These are phyloP conservation scores for Caenorhabditis sp. DNA, from an alignment of 2,888 invertebrate species.

Conservation along the genomic window DNA sequence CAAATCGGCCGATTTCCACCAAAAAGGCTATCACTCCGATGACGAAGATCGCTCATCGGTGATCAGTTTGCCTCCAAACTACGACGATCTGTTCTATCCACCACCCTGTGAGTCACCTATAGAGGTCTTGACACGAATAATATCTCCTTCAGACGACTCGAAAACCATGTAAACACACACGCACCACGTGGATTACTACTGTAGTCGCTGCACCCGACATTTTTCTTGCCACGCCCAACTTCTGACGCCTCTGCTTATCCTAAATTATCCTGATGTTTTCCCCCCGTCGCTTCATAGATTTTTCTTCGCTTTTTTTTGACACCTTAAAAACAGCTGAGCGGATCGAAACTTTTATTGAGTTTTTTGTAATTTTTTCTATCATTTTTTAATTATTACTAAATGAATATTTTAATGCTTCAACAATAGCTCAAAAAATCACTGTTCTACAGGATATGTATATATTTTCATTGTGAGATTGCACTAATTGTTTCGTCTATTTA, in stretches of 20 bases:
- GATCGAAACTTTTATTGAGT: not conserved
- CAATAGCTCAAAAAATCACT: no score
- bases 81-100: slow-evolving; percentile 5
- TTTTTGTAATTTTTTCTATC: no score
- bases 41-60: slow-evolving; percentile 6
- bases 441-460: no score
- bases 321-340: not conserved
- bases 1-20: not conserved
- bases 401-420: no score
- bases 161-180: not conserved
- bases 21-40: no score
- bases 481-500: no score
- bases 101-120: not conserved
- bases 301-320: not conserved
- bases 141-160: not conserved
- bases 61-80: slow-evolving; percentile 2
- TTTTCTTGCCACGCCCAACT: not conserved
- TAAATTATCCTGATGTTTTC: no score
- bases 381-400: no score
- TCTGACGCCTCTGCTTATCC: not conserved
- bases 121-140: not conserved
- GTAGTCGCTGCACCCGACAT: not conserved
- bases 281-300: not conserved
- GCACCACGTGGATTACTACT: not conserved
- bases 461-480: no score